A percentile compares a stretch with the other conserved stretches of the same genome.
phyloP scores from a whole-genome alignment of 2,113 vertebrate genomes.

The Nerophis lumbriciformis region DNA sequence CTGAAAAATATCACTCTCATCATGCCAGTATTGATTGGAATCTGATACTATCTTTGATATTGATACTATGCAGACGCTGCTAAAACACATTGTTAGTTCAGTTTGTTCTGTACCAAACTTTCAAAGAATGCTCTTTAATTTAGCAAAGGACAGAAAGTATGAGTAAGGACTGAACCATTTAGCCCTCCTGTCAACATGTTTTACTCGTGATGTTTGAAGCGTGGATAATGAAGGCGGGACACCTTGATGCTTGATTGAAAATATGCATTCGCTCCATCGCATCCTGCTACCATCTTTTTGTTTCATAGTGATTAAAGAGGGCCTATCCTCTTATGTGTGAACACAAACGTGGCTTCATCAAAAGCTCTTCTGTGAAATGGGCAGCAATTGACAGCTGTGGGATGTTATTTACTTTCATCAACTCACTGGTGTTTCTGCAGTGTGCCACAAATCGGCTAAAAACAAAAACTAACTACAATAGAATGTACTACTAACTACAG shows the following conservation, averaged over 20 bases:
- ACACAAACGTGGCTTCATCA: slow-evolving; percentile 51
- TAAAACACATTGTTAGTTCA: background rate
- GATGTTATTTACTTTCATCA: slow-evolving; percentile 13
- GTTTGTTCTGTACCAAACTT: background rate
- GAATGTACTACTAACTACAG: too few relatives aligned
- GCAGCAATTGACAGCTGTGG: slow-evolving; percentile 3
- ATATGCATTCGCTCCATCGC: slow-evolving; percentile 16
- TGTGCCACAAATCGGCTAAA: background rate
- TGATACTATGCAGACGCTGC: too few relatives aligned
- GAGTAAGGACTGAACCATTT: background rate
- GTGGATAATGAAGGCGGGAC: background rate
- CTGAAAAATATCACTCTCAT: too few relatives aligned
- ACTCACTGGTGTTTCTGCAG: background rate
- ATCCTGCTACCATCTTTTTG: slow-evolving; percentile 26
- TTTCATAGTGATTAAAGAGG: slow-evolving; percentile 52
- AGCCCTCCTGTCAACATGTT: background rate
- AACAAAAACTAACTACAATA: too few relatives aligned
- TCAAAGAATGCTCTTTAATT: background rate
- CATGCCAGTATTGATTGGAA: too few relatives aligned
- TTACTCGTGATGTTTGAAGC: background rate
- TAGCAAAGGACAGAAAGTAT: background rate
- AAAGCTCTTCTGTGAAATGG: slow-evolving; percentile 26
- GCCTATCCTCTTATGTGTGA: slow-evolving; percentile 27
- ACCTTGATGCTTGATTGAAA: slow-evolving; percentile 16
- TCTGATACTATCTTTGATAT: too few relatives aligned